A percentile compares a stretch with the other conserved stretches of the same genome.
phyloP scores from a whole-genome alignment of 1,140 invertebrate genomes.

The Contarinia nasturtii region DNA sequence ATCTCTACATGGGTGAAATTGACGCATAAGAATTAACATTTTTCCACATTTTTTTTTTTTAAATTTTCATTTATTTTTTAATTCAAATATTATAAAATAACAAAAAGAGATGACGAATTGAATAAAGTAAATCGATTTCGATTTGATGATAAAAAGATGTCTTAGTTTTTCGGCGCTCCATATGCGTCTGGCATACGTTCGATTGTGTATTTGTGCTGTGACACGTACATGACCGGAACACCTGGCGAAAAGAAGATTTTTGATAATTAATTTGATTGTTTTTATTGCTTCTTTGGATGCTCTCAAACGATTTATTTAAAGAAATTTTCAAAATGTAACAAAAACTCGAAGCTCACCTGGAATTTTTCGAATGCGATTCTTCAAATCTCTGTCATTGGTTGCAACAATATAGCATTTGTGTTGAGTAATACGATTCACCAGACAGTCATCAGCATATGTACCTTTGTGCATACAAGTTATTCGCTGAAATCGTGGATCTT shows the following conservation, averaged over 20 bases:
- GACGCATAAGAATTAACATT: constrained; percentile 29
- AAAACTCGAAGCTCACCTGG: too few species aligned
- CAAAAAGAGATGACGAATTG: too few species aligned
- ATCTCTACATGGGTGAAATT: constrained; percentile 90
- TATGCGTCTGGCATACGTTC: constrained; percentile 98
- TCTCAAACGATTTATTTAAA: too few species aligned
- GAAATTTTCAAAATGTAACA: too few species aligned
- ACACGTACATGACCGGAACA: constrained; percentile 96
- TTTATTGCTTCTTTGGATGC: too few species aligned
- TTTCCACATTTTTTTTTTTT: too few species aligned
- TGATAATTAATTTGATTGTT: too few species aligned
- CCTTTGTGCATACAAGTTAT: constrained; percentile 92
- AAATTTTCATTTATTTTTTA: too few species aligned
- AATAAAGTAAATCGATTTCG: too few species aligned
- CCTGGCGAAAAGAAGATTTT: constrained; percentile 18
- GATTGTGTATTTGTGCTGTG: constrained; percentile 84
- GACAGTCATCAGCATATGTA: constrained; percentile 97
- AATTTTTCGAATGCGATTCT: constrained; percentile 90
- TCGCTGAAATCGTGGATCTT: constrained; percentile 85
- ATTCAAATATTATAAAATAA: too few species aligned
- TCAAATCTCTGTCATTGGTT: constrained; percentile 96
- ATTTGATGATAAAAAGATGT: constrained; percentile 24
- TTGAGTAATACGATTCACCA: constrained; percentile 90
- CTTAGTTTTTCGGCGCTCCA: constrained; percentile 75
- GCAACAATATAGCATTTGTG: constrained; percentile 99